Evolutionary conservation across 2,888 invertebrate species (phyloP), one percentile per base, ranked within the genome.

Genomic region (Helicoverpa assulta): DNA sequence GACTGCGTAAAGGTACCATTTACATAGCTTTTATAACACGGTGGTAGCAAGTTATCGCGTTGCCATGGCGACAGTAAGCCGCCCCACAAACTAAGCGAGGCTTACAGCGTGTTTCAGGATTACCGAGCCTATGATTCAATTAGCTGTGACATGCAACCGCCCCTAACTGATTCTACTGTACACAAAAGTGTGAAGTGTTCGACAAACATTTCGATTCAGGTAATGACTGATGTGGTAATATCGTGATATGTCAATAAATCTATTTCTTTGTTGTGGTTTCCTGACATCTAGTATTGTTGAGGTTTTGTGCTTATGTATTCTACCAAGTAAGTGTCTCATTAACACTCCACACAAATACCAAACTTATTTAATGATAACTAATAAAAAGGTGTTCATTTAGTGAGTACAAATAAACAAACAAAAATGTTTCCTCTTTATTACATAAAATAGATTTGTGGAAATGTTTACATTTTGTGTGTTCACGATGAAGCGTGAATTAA

Each of bases 21-120:
- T 54, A 61, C 60, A 73, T 67, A 62, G 70, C 75, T 83, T 79
- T 79, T 82, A 83, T 81, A 77, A 73, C 68, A 63, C 54, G 29
- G 18, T 61, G 63, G 73, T 54, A 67, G 70, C 55, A 66, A 73
- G 73, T 76, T 85, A 88, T 88, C 85, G 66, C 62, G 85, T 85
- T 73, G 50, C 73, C 67, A 88, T 88, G 84, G 81, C 56, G 73
- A 90, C 64, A 7, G 21, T 83, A 78, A 81, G 82, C 80, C 78
- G 68, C 73, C 65, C 80, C 33, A 79, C 64, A 81, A 80, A 83
- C 69, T 69, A 63, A 64, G 59, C 59, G 14, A n/a, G 56, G 79
- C 79, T 70, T 77, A 78, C 55, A 29, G 65, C 59, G 58, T 59
- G 73, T 70, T 68, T 70, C 52, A 78, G 73, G 78, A 82, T 82